Base-by-base conservation (phyloP, 1,140 invertebrate genomes). In the Zaprionus africanus region DNA sequence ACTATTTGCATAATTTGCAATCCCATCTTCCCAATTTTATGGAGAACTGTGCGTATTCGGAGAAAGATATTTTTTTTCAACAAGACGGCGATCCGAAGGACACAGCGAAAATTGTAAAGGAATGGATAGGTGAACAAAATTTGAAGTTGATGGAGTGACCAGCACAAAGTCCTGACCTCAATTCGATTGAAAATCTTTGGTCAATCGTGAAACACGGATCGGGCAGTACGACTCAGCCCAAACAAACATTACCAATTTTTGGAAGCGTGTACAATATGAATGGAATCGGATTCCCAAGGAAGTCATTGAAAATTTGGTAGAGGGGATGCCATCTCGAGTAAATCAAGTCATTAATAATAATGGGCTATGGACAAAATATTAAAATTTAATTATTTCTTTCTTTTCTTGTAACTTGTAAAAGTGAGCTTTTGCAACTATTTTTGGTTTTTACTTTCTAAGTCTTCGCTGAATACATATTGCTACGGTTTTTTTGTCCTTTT, bases 21-120 rank as follows among this genome's bases (percentile, higher is more conserved):
- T 13, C 57, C 58, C n/a, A 43, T 56, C 57, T 64, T 64, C 19
- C 17, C 60, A 51, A 76, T 64, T 76, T 49, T 67, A 15, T 67
- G 1, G 58, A 62, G 1, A 22, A 49, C 26, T 41, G 41, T 51
- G 41, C 59, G 4, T 76, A 46, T 66, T 36, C 36, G 11, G 56
- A 65, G 38, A 26, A 60, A 54, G 62, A 59, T 3, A 60, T 58
- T 34, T 17, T 36, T 62, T 71, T 71, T 36, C 15, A 63, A 62
- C 68, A 36, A 49, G 53, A 71, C 19, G 60, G 68, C 6, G 41
- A 58, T 57, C 60, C 60, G 19, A 71, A 51, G 68, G 51, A 63
- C 60, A 63, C 53, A 5, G 41, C 59, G 3, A 74, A 74, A 67
- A 74, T 67, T 68, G 64, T 74, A 2, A 58, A 58, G 22, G 63